Conservation (phyloP, 2,797 vertebrate genomes). For the Siniperca scherzeri region DNA sequence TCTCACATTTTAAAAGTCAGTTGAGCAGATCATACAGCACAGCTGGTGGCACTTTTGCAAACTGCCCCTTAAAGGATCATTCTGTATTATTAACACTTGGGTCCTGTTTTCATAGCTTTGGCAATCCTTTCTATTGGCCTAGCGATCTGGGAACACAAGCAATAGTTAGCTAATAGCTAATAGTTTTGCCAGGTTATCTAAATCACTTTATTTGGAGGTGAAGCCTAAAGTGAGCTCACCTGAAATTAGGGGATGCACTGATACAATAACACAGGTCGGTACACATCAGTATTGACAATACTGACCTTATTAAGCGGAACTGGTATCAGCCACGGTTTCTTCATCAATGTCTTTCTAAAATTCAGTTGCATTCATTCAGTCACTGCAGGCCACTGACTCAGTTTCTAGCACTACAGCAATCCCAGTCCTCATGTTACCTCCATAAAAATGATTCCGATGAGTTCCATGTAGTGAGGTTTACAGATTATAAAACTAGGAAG, state of each 20-base stretch:
- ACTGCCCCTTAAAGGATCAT: background rate
- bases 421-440: background rate
- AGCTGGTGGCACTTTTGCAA: no score
- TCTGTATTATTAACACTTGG: background rate
- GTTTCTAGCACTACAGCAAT: slow-evolving; percentile 19
- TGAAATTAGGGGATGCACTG: background rate
- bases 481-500: background rate
- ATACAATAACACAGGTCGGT: background rate
- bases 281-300: background rate
- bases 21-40: no score
- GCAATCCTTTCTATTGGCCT: background rate
- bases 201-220: background rate
- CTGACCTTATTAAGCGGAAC: background rate
- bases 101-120: background rate
- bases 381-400: slow-evolving; percentile 13
- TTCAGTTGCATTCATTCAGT: background rate
- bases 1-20: no score
- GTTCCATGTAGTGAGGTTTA: background rate
- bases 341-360: background rate
- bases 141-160: background rate
- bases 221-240: background rate
- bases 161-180: background rate
- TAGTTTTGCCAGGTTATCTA: background rate
- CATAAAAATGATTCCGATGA: background rate
- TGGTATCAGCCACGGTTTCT: background rate